Conservation (phyloP, 2,113 vertebrate genomes). For the Furnarius figulus region DNA sequence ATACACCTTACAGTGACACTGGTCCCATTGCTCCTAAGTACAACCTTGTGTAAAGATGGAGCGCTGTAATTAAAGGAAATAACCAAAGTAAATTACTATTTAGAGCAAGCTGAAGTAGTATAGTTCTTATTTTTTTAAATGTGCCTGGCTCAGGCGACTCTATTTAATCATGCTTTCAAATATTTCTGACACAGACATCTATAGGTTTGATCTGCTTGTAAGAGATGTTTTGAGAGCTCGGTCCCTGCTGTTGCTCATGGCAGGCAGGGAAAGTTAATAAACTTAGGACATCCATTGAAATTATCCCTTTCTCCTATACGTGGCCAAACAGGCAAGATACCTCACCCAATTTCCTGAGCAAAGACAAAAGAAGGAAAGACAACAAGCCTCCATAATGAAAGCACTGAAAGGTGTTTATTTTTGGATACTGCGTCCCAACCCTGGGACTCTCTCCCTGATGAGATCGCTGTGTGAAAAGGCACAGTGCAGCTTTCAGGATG, state of each 20-base stretch:
- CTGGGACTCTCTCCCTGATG: constrained; percentile 71
- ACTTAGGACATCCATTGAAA: background rate
- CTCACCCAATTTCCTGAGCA: background rate
- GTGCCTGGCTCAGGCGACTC: background rate
- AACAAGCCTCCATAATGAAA: background rate
- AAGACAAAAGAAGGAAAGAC: background rate
- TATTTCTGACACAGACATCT: background rate
- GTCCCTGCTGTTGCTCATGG: background rate
- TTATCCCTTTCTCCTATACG: background rate
- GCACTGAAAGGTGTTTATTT: constrained; percentile 62
- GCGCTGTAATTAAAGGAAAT: constrained; percentile 58
- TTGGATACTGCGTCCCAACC: constrained; percentile 53
- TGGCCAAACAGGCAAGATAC: background rate
- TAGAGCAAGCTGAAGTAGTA: constrained; percentile 39
- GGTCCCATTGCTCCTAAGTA: constrained; percentile 57
- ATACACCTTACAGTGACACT: constrained; percentile 59
- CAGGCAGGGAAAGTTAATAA: constrained; percentile 32
- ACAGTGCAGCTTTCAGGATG: constrained; percentile 67
- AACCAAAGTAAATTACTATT: constrained; percentile 63
- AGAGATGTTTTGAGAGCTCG: background rate
- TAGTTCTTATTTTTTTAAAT: background rate
- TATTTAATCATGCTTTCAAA: constrained; percentile 13
- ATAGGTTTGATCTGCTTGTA: background rate
- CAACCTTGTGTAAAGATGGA: constrained; percentile 57
- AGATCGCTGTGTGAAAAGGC: constrained; percentile 81